Evolutionary conservation across 2,797 vertebrate genomes (phyloP), one percentile per base, ranked within the genome.

Genomic region (Leuciscus waleckii): DNA sequence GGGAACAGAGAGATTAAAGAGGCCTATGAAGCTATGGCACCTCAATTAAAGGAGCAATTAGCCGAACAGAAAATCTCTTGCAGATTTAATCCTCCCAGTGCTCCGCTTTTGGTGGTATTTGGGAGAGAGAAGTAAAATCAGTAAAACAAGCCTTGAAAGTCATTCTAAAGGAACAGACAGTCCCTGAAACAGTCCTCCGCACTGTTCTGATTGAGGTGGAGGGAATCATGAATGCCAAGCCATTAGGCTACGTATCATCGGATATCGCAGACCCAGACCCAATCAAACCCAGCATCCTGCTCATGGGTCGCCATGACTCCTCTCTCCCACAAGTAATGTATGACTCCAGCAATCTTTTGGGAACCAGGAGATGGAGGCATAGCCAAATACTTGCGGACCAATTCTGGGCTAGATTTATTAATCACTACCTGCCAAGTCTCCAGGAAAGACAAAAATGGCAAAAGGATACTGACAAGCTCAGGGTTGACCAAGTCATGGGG

Each of bases 191-290:
- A 0, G 41, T 81, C 0, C 56, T 86, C 0, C 9, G 7, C 6
- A 84, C 85, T 5, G 51, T 80, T 3, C 35, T 88, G 0, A 67
- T 26, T 16, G 84, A 88, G 17, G 81, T 86, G 1, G 77, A 84
- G n/a, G 41, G 77, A 2, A 84, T 88, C 4, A 37, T 84, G 29
- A 84, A 88, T 41, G 29, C 81, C 21, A 84, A 86, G n/a, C 4
- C 35, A 35, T 35, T 35, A 5, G 35, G 35, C 35, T 35, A 35
- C 76, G 6, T 80, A 0, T 83, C 75, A 1, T 73, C 68, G 0
- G 61, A 88, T 19, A 41, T 83, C 0, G 67, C 81, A 9, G 85
- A 88, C 16, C 26, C 70, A 17, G 87, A 88, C 46, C 70, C 46
- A 1, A 49, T 86, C 6, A 83, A 46, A 5, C 74, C 61, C 1